Conservation (phyloP, 2,113 vertebrate genomes). For the Ceuthmochares aereus region DNA sequence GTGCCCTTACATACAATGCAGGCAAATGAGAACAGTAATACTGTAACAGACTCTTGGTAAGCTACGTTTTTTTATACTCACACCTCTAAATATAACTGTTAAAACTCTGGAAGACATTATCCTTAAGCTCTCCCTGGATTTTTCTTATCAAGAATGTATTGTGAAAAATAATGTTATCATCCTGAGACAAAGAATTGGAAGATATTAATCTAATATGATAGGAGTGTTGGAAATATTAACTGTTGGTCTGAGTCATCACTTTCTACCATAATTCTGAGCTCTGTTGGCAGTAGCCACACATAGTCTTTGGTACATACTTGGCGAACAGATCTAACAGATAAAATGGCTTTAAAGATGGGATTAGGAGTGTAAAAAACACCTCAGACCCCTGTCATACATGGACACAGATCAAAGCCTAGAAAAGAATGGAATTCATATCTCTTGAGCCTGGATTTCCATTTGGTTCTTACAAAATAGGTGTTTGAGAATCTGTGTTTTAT, state of each 20-base stretch:
- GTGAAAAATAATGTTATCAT: neutral
- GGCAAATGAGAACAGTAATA: neutral
- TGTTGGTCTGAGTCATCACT: neutral
- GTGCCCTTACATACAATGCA: neutral
- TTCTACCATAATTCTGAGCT: neutral
- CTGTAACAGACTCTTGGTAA: neutral
- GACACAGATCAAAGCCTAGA: neutral
- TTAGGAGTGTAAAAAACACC: neutral
- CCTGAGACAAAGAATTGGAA: neutral
- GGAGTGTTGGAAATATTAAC: neutral
- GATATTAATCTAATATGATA: neutral
- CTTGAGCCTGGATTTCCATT: neutral
- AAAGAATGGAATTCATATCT: neutral
- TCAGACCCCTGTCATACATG: neutral
- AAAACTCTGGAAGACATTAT: neutral
- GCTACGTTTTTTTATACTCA: neutral
- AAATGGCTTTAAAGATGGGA: neutral
- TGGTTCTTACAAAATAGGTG: neutral
- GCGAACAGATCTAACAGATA: neutral
- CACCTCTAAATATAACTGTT: neutral
- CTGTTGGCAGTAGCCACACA: neutral
- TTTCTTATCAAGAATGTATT: neutral
- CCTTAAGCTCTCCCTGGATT: neutral
- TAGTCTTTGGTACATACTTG: neutral
- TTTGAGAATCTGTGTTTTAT: neutral